A percentile compares a stretch with the other conserved stretches of the same genome.
phyloP scores from a whole-genome alignment of 1,140 invertebrate genomes.

The Procambarus virginalis region DNA sequence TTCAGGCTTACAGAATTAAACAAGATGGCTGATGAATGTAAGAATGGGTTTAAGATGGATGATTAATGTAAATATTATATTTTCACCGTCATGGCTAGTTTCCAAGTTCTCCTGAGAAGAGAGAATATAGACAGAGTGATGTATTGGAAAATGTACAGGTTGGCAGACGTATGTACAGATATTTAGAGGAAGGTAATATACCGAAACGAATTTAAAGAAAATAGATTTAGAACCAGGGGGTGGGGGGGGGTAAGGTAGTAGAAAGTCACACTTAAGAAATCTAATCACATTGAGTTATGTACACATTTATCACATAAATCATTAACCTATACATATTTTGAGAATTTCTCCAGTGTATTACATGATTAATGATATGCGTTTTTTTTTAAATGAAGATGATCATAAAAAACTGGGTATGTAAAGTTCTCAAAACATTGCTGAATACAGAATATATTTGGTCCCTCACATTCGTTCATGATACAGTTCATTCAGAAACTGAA shows the following conservation, averaged over 20 bases:
- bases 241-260: background rate
- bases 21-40: background rate
- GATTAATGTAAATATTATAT: background rate
- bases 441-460: slow-evolving; percentile 41
- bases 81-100: background rate
- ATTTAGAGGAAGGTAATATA: too few species aligned
- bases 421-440: slow-evolving; percentile 45
- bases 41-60: background rate
- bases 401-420: slow-evolving; percentile 40
- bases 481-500: slow-evolving; percentile 23
- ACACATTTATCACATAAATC: slow-evolving; percentile 56
- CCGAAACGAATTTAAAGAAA: too few species aligned
- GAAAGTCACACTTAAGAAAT: slow-evolving; percentile 26
- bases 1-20: background rate
- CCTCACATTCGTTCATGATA: slow-evolving; percentile 40
- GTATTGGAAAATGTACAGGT: too few species aligned
- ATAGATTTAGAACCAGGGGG: too few species aligned
- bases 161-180: too few species aligned
- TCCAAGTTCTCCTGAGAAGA: background rate
- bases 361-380: slow-evolving; percentile 63
- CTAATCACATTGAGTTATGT: slow-evolving; percentile 40
- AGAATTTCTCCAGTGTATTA: slow-evolving; percentile 42
- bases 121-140: background rate
- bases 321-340: slow-evolving; percentile 57
- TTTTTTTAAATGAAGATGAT: slow-evolving; percentile 23